These are phyloP conservation scores for Pseudorhiza aurosa DNA, from an alignment of 30 jellyfish, hydroid and myxozoan genomes.

Conservation along the genomic window DNA sequence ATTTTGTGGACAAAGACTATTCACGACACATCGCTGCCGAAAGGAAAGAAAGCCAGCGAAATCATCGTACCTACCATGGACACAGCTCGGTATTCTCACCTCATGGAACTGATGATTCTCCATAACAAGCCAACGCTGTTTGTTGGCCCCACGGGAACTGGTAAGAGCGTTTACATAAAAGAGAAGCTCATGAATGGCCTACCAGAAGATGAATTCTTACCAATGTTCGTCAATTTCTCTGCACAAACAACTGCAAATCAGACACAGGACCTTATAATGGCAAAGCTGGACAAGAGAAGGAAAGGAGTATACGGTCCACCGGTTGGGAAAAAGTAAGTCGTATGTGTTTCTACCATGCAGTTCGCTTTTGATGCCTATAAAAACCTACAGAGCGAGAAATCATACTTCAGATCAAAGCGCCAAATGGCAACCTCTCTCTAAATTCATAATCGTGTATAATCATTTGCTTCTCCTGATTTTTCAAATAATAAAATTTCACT, in stretches of 20 bases:
- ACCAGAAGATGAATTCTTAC: conserved; percentile 80
- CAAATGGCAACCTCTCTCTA: no score
- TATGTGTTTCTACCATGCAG: background rate
- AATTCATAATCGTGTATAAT: no score
- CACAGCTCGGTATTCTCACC: conserved; percentile 95
- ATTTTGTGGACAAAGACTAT: conserved; percentile 92
- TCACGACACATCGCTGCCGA: conserved; percentile 77
- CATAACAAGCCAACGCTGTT: conserved; percentile 83
- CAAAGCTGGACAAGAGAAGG: conserved; percentile 93
- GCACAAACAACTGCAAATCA: conserved; percentile 98
- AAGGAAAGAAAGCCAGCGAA: conserved; percentile 81
- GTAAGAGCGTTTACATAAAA: conserved; percentile 95
- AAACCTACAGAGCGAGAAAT: no score
- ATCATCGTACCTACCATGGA: conserved; percentile 97
- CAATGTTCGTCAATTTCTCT: conserved; percentile 93
- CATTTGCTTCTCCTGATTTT: no score
- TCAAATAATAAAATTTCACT: no score
- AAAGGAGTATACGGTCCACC: conserved; percentile 99
- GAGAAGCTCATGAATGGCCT: conserved; percentile 89
- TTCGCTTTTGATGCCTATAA: no score
- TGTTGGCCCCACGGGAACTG: conserved; percentile 98
- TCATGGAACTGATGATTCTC: conserved; percentile 84
- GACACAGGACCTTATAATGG: conserved; percentile 96
- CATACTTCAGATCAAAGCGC: no score
- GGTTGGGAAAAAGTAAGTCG: conserved; percentile 90